Evolutionary conservation across 2,797 vertebrate species (phyloP).

Genomic region (Arctocebus calabarensis): DNA sequence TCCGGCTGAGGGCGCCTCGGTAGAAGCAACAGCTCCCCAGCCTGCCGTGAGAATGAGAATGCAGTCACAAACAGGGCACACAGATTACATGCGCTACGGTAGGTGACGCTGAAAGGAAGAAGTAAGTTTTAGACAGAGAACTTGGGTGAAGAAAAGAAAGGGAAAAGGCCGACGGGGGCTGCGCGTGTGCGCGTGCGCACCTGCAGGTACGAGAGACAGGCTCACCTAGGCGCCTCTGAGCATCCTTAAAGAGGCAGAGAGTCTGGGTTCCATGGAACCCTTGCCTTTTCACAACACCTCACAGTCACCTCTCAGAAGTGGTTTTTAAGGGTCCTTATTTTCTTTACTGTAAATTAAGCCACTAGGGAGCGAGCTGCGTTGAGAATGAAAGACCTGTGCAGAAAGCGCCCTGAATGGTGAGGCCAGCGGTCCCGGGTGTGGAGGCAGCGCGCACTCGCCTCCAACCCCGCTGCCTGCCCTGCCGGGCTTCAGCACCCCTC

Average conservation of each 20-base stretch:
- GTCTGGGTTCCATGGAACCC: background rate
- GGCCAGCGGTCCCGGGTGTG: background rate
- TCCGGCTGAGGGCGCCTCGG: background rate
- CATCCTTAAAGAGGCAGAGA: background rate
- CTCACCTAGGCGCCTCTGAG: background rate
- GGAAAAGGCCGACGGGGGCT: background rate
- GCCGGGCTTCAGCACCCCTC: background rate
- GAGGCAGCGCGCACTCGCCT: background rate
- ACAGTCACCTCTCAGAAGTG: background rate
- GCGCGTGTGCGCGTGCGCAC: accelerated
- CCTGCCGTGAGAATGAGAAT: background rate
- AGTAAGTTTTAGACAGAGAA: slow-evolving; percentile 42
- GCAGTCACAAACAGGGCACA: slow-evolving; percentile 25
- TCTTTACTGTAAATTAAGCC: slow-evolving; percentile 44
- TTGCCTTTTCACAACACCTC: background rate
- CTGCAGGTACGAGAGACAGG: background rate
- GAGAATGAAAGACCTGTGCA: background rate
- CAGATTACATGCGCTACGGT: background rate
- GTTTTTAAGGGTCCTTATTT: background rate
- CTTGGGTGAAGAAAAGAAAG: background rate
- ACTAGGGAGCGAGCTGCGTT: slow-evolving; percentile 5
- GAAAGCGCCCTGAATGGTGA: background rate
- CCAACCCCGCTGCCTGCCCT: background rate
- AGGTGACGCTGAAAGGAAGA: background rate
- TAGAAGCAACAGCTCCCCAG: slow-evolving; percentile 67